These are phyloP conservation scores for Melanerpes formicivorus DNA, from an alignment of 2,113 vertebrate species.

Conservation along the genomic window DNA sequence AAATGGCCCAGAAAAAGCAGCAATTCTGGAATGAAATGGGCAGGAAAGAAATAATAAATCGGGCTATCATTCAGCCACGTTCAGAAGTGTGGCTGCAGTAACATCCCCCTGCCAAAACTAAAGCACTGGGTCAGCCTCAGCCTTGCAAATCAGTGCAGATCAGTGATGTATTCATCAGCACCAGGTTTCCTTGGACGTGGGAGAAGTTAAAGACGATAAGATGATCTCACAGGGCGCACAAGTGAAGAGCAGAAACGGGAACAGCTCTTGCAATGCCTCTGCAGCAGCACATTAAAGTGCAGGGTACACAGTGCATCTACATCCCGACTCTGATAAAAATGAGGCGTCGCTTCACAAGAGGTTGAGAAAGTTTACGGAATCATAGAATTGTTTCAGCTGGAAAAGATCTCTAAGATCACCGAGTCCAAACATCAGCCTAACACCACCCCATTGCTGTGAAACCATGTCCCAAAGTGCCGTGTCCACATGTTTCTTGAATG, in stretches of 20 bases:
- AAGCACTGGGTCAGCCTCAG: not conserved
- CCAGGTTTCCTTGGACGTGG: not conserved
- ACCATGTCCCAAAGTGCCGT: too few relatives aligned
- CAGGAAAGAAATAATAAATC: not conserved
- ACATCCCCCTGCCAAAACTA: not conserved
- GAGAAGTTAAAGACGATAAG: not conserved
- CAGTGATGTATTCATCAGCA: not conserved
- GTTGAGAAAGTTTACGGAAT: not conserved
- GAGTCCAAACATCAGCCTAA: too few relatives aligned
- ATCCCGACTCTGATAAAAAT: not conserved
- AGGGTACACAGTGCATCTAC: not conserved
- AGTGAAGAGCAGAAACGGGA: not conserved
- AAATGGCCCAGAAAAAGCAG: not conserved
- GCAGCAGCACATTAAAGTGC: not conserved
- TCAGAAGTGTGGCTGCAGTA: not conserved
- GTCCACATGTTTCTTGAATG: too few relatives aligned
- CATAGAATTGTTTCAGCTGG: too few relatives aligned
- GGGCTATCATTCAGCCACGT: not conserved
- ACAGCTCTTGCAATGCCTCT: not conserved
- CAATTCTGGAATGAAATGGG: not conserved
- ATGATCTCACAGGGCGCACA: rapidly evolving
- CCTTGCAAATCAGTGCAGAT: not conserved
- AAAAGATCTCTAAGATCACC: too few relatives aligned
- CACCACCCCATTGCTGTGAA: too few relatives aligned
- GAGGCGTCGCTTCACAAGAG: not conserved